Base-by-base conservation (phyloP, 2,113 vertebrate genomes). In the Bufo bufo region DNA sequence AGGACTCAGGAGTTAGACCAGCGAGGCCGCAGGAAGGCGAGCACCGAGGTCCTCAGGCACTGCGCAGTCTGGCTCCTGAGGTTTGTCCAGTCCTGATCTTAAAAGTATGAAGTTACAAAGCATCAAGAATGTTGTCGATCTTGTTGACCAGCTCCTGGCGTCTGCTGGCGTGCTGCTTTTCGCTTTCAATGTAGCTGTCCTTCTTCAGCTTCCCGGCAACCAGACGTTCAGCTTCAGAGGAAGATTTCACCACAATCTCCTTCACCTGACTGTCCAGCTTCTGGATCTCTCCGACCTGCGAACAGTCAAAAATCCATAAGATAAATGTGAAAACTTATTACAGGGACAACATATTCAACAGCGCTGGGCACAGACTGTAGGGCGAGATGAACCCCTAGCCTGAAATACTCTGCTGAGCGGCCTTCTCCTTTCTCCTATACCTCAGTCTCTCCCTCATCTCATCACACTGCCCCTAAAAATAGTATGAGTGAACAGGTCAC, bases 121-220 rank as follows among this genome's bases (percentile, higher is more conserved):
- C 96, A 0, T 99, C 97, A 0, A 99, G 95, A 90, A 99, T 97
- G 93, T 96, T 97, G 94, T 99, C 98, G 0, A 99, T 97, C 92
- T 97, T 98, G 90, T 94, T 90, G 89, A 99, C 94, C 79, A 99
- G 94, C 92, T 99, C 98, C 90, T 98, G 98, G 43, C 97, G 96
- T 94, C 95, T 97, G 92, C 90, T 90, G 9, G 94, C 94, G 92
- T 98, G 95, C 66, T 93, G 94, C 94, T 97, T 99, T 92, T 99
- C 98, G 0, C 95, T 98, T 90, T 99, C 97, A 0, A 99, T 94
- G 93, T 99, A 99, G 0, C 96, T 95, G 89, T 99, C 98, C 92
- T 98, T 99, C 96, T 99, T 99, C 65, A 99, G 96, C 90, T 99
- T 99, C 43, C 98, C 98, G 0, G 97, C 97, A 59, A 99, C 98